Base-by-base conservation (phyloP, 2,888 invertebrate species). In the Tenthredo scrophulariae region DNA sequence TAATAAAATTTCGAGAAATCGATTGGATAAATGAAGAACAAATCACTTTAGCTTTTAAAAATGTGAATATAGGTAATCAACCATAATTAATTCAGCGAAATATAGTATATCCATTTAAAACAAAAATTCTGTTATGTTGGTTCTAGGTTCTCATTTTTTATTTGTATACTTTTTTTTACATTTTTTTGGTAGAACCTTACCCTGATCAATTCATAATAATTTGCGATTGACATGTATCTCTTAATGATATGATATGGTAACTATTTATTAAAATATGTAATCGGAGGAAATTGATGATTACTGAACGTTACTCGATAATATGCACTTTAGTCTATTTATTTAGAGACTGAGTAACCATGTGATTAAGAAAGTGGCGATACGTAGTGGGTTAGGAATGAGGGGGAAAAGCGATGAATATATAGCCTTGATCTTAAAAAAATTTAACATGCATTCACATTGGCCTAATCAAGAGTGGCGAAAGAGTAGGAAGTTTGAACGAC, bases 401-500 rank as follows among this genome's bases (percentile, higher is more conserved):
- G 43, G 10, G 46, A 74, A 74, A 43, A 37, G n/a, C 7, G n/a
- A 22, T 74, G 13, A n/a, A 40, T 6, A 54, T 77, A 26, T n/a
- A 50, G 77, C 77, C 77, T 33, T 50, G 77, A 77, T 77, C 77
- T 77, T 77, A 77, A 77, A 77, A 54, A 54, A 74, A 9, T 74
- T 9, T 22, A 74, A 26, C 22, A 43, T n/a, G 22, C 40, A 43
- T 74, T 74, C 72, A 22, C 72, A 74, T 74, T 43, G 72, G 72
- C 22, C 72, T 74, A 74, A 43, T 74, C 72, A 2, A 10, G 15
- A 43, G 22, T 74, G 72, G 43, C 43, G 72, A 43, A n/a, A 74
- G 72, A 74, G 72, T 43, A 74, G 72, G 72, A 74, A 74, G 72
- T 40, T 74, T 74, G 18, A 40, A 40, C 43, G 72, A 43, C 3